phyloP scores from a whole-genome alignment of 2,797 vertebrate genomes.

The Melanotaenia maccullochi region DNA sequence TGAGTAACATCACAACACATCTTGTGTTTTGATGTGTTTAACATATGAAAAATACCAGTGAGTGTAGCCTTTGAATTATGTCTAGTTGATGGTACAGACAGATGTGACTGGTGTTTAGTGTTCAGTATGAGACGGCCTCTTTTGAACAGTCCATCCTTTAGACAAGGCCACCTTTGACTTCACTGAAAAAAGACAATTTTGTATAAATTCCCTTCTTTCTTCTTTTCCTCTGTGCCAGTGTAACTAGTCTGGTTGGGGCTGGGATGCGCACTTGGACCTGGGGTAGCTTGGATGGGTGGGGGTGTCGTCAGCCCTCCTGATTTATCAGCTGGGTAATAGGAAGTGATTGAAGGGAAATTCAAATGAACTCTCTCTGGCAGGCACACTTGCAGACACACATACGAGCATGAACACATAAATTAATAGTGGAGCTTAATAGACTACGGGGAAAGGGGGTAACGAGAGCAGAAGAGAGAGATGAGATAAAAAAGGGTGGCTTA shows the following conservation, averaged over 20 bases:
- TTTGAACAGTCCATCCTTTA: too few species aligned
- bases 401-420: conserved; percentile 70
- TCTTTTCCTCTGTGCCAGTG: conserved; percentile 4
- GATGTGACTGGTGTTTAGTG: too few species aligned
- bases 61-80: too few species aligned
- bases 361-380: conserved; percentile 98
- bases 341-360: conserved; percentile 98
- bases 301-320: conserved; percentile 83
- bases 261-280: conserved; percentile 84
- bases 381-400: conserved; percentile 75
- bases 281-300: conserved; percentile 48
- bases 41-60: too few species aligned
- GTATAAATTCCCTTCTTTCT: neutral
- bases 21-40: too few species aligned
- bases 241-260: conserved; percentile 6
- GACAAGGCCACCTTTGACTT: too few species aligned
- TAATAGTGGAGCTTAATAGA: conserved; percentile 75
- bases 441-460: conserved; percentile 56
- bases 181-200: neutral
- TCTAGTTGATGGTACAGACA: too few species aligned
- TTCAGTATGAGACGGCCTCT: too few species aligned
- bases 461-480: conserved; percentile 51
- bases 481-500: conserved; percentile 67
- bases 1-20: too few species aligned
- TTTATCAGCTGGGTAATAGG: conserved; percentile 98